Evolutionary conservation across 2,888 invertebrate genomes (phyloP), one percentile per base, ranked within the genome.

Genomic region (Uropetala carovei): DNA sequence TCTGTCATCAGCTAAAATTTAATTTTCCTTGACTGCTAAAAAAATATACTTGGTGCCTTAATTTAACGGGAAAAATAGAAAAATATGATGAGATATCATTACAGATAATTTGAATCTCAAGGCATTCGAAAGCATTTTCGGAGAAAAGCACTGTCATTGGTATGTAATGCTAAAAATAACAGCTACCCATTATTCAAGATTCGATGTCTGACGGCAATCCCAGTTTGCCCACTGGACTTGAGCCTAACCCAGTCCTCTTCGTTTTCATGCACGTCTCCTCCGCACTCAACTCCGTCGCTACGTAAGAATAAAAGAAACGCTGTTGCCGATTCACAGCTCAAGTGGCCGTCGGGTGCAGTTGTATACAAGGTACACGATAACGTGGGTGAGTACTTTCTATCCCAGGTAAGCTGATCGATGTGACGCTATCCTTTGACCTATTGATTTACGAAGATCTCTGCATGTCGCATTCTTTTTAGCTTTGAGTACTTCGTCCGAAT

Each of bases 281-380:
- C 64, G 16, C 64, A 64, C 16, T 8, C n/a, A 64, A 64, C n/a
- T 0, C n/a, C 16, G 18, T 68, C n/a, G 18, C 27, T 75, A 27
- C 27, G 22, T 27, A 13, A 75, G 75, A 22, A 22, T 22, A 22
- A 92, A 22, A 94, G 93, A 86, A 94, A 94, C 92, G 94, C 94
- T 3, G 93, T 94, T 3, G 83, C 92, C 7, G 93, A 94, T 84
- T 68, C 57, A 16, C 91, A 93, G 11, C 92, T 93, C 22, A 93
- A 94, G 3, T 94, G 94, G 94, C 94, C 94, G 13, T 84, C 93
- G 18, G 94, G 93, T n/a, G 93, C 93, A 11, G 92, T 94, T 2
- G 92, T 94, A 57, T 94, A 93, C 93, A 94, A 94, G 92, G 92
- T 93, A 9, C 93, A 93, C 89, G 93, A 94, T 64, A 93, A 93